Evolutionary conservation across 2,797 vertebrate species (phyloP).

Genomic region (Pipistrellus pipistrellus): DNA sequence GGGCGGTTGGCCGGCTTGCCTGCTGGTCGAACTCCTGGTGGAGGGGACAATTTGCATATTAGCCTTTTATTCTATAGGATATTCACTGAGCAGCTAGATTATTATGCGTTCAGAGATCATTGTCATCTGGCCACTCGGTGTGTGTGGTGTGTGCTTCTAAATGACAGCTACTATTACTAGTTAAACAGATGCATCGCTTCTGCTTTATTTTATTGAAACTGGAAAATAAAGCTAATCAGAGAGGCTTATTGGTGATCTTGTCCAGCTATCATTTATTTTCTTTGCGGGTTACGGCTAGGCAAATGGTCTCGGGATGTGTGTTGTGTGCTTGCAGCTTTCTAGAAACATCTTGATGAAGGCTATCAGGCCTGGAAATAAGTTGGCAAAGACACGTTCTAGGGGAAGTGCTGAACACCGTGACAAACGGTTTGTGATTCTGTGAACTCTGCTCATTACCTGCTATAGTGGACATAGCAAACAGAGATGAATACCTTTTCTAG

Average conservation of each 20-base stretch:
- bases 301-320: constrained; percentile 57
- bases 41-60: too few relatives aligned
- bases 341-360: constrained; percentile 63
- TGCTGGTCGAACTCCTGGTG: too few relatives aligned
- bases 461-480: constrained; percentile 4
- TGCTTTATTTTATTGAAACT: constrained; percentile 47
- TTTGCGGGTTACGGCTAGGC: constrained; percentile 33
- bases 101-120: too few relatives aligned
- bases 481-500: constrained; percentile 43
- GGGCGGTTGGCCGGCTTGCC: too few relatives aligned
- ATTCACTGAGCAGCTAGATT: too few relatives aligned
- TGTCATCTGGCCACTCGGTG: too few relatives aligned
- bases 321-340: constrained; percentile 58
- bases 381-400: constrained; percentile 10
- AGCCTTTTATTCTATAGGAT: too few relatives aligned
- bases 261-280: constrained; percentile 62
- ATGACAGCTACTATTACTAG: not conserved
- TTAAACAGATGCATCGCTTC: constrained; percentile 21
- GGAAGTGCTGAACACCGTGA: constrained; percentile 26
- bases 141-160: not conserved
- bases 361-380: constrained; percentile 43
- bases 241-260: not conserved
- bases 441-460: constrained; percentile 47
- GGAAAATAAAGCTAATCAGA: constrained; percentile 30
- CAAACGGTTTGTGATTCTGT: constrained; percentile 31